These are phyloP conservation scores for Entomyzon cyanotis DNA, from an alignment of 2,113 vertebrate genomes.

Conservation along the genomic window DNA sequence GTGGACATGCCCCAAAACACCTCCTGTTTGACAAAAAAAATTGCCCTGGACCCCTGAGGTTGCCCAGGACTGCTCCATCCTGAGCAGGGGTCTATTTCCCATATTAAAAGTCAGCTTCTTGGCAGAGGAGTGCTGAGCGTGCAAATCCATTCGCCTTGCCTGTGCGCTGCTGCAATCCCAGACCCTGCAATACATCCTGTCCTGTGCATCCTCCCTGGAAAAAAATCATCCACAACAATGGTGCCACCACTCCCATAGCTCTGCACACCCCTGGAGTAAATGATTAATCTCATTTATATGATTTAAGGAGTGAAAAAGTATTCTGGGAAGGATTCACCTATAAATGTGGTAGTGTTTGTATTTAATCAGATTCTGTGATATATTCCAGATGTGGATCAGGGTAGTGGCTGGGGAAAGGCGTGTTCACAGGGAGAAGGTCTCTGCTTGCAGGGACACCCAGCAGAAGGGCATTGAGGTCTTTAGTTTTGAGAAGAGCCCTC, in stretches of 20 bases:
- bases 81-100: not conserved
- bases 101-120: conserved; percentile 30
- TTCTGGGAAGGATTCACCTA: not conserved
- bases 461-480: not conserved
- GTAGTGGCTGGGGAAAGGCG: not conserved
- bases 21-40: not conserved
- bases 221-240: not conserved
- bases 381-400: not conserved
- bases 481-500: not conserved
- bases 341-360: not conserved
- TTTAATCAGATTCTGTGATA: not conserved
- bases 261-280: not conserved
- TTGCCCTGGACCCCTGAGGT: not conserved
- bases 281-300: not conserved
- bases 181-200: not conserved
- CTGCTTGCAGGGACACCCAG: not conserved
- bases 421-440: not conserved
- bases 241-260: not conserved
- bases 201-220: not conserved
- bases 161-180: not conserved
- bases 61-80: not conserved
- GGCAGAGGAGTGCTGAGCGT: conserved; percentile 25
- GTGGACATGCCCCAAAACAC: not conserved
- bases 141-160: conserved; percentile 34
- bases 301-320: not conserved